Evolutionary conservation across 2,113 vertebrate species (phyloP).

Genomic region (Lagenorhynchus albirostris): DNA sequence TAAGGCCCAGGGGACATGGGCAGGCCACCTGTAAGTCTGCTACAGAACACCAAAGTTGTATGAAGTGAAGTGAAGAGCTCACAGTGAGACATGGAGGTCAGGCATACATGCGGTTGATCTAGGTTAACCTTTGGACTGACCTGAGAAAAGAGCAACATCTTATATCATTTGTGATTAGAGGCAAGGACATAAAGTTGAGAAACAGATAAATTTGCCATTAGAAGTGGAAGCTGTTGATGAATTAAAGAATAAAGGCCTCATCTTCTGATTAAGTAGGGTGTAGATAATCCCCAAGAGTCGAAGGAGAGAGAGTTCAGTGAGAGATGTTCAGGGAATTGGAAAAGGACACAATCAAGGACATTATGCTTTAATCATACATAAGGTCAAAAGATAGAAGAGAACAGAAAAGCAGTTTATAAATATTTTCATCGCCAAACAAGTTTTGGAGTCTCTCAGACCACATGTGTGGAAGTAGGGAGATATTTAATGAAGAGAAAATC

Average conservation of each 20-base stretch:
- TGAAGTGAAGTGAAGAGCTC: not conserved
- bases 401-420: not conserved
- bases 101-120: not conserved
- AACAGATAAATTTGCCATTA: not conserved
- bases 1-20: not conserved
- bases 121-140: not conserved
- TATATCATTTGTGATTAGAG: not conserved
- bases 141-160: not conserved
- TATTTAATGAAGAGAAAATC: not conserved
- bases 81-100: not conserved
- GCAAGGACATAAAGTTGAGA: not conserved
- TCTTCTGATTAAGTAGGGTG: not conserved
- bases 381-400: not conserved
- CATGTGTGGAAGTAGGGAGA: not conserved
- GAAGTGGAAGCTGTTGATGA: not conserved
- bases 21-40: accelerated
- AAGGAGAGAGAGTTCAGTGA: not conserved
- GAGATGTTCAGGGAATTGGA: not conserved
- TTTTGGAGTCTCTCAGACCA: not conserved
- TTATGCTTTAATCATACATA: not conserved
- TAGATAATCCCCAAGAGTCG: not conserved
- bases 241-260: not conserved
- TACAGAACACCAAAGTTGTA: not conserved
- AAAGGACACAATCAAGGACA: not conserved
- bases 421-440: not conserved